Evolutionary conservation across 1,140 invertebrate species (phyloP).

Genomic region (Teleopsis dalmanni): DNA sequence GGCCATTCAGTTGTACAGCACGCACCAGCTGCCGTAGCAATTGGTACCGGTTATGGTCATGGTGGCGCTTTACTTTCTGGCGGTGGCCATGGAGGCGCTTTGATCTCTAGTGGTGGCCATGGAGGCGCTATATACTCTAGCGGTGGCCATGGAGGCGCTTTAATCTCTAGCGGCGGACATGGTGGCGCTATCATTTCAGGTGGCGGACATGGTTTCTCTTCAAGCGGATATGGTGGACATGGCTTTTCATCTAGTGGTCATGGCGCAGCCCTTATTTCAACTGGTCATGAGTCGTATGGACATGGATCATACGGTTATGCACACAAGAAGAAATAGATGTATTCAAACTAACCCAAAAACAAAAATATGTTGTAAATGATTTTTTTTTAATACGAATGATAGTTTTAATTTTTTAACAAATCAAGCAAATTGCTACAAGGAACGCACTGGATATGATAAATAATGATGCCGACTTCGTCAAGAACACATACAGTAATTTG

Average conservation of each 20-base stretch:
- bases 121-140: not conserved
- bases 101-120: not conserved
- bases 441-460: too few species aligned
- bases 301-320: conserved; percentile 20
- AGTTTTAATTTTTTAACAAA: too few species aligned
- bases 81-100: conserved; percentile 7
- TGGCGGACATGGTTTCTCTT: conserved; percentile 4
- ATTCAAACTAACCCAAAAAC: too few species aligned
- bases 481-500: too few species aligned
- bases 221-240: conserved; percentile 7
- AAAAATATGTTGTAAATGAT: too few species aligned
- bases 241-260: conserved; percentile 20
- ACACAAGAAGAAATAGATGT: conserved; percentile 28
- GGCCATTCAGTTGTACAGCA: conserved; percentile 54
- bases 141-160: not conserved
- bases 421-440: too few species aligned
- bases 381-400: too few species aligned
- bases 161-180: not conserved
- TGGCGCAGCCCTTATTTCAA: conserved; percentile 26
- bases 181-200: not conserved
- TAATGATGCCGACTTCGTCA: too few species aligned
- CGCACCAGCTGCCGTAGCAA: conserved; percentile 24
- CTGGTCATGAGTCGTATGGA: not conserved
- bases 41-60: conserved; percentile 19
- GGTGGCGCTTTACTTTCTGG: too few species aligned